Base-by-base conservation (phyloP, 2,888 invertebrate genomes). In the Stenodera caucasica region DNA sequence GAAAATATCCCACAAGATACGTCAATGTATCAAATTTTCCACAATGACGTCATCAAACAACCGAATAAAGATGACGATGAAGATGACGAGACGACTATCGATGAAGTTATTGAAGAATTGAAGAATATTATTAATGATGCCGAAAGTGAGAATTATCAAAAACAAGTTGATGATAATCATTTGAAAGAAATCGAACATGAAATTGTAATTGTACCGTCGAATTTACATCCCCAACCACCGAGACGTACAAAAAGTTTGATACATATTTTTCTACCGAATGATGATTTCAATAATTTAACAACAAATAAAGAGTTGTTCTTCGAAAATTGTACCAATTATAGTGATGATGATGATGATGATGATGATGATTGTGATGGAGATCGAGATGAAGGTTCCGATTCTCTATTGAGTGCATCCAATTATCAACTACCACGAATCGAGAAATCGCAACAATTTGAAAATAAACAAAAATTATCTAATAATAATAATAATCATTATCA, bases 91-190 rank as follows among this genome's bases (percentile, higher is more conserved):
- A 90, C 91, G 0, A 92, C 92, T 2, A 92, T 94, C 64, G 92
- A 93, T 71, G 92, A 92, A 80, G 93, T 92, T 1, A 92, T 94
- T 73, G 92, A 92, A 78, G 92, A 93, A 77, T 79, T 94, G 35
- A 85, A 90, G 66, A 92, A 92, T 71, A 92, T 94, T 64, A 91
- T 92, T 0, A 92, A 90, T 74, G 90, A 92, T 71, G 92, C 91
- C 0, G 92, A 93, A 79, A 88, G 90, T 0, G 88, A 90, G 78
- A 83, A 84, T 57, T 84, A 84, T 59, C 80, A 82, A 65, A 84
- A 82, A 68, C 80, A 78, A 62, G 69, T 73, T 53, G 57, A 63
- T 55, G 71, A 72, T 33, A 67, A 74, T 53, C 72, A 29, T 3
- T 70, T 73, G 1, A 72, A 73, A 40, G 78, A 78, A 61, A 70